Percentiles rank a stretch among this genome's conserved stretches.
phyloP scores from a whole-genome alignment of 2,113 vertebrate genomes.

The Seriola quinqueradiata region DNA sequence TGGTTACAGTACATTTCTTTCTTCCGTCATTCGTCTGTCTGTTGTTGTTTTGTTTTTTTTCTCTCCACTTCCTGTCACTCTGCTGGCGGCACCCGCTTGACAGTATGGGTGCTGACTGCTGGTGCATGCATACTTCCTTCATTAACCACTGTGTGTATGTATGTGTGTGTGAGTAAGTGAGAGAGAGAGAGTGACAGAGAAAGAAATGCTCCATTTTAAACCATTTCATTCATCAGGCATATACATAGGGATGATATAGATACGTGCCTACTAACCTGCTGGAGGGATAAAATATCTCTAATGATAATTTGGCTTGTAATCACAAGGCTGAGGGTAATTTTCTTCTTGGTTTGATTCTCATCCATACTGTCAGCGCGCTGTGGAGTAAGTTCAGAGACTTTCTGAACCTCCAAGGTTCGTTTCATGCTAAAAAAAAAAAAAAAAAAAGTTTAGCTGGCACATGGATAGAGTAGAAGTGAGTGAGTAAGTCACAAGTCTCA shows the following conservation, averaged over 20 bases:
- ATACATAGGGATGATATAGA: not conserved
- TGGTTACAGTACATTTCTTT: conserved; percentile 11
- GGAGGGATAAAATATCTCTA: not conserved
- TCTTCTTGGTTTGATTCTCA: not conserved
- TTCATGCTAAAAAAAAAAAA: not conserved
- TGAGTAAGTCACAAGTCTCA: not conserved
- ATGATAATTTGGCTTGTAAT: not conserved
- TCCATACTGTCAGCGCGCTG: not conserved
- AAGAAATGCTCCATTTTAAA: not conserved
- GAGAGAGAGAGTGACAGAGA: not conserved
- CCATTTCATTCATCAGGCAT: not conserved
- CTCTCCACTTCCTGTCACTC: not conserved
- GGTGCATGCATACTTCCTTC: not conserved
- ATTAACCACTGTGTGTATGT: not conserved
- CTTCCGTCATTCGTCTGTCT: not conserved
- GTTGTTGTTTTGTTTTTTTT: not conserved
- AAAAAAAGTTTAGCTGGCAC: conserved; percentile 13
- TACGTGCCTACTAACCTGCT: not conserved
- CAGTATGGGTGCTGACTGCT: conserved; percentile 2
- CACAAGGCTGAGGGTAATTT: not conserved
- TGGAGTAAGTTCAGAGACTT: too few species aligned
- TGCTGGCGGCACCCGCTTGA: not conserved
- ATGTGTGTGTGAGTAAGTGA: not conserved
- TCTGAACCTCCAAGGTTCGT: not conserved
- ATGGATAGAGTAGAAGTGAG: conserved; percentile 3